A percentile compares a stretch with the other conserved stretches of the same genome.
phyloP scores from a whole-genome alignment of 30 jellyfish, hydroid and myxozoan genomes.

The Clytia hemisphaerica region DNA sequence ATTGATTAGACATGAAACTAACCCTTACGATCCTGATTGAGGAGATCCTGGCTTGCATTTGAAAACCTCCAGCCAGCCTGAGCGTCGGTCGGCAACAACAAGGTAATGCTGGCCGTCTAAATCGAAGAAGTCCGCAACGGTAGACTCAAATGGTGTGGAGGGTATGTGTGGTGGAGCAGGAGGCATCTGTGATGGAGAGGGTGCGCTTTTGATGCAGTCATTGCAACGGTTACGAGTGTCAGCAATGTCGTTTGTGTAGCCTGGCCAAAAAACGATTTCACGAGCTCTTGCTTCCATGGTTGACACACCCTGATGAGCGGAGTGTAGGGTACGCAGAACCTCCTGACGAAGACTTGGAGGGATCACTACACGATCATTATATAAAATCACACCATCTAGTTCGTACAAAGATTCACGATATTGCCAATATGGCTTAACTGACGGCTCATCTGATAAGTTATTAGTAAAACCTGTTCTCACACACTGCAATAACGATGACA shows the following conservation, averaged over 20 bases:
- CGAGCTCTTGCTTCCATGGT: slow-evolving; percentile 5
- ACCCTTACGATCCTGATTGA: background rate
- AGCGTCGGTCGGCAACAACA: background rate
- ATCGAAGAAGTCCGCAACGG: background rate
- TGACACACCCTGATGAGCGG: slow-evolving; percentile 20
- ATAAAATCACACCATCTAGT: background rate
- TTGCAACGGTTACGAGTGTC: background rate
- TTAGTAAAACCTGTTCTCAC: background rate
- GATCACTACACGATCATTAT: slow-evolving; percentile 1
- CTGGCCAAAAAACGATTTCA: slow-evolving; percentile 16
- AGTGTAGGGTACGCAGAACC: background rate
- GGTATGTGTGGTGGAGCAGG: background rate
- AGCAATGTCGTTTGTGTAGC: background rate
- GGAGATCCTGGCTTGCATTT: background rate
- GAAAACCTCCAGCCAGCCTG: background rate
- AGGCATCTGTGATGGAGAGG: background rate
- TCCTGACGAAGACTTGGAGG: slow-evolving; percentile 4
- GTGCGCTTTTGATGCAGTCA: background rate
- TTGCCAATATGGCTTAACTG: background rate
- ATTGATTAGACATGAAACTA: background rate
- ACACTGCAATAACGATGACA: background rate
- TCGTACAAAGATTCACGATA: background rate
- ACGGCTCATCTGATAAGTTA: background rate
- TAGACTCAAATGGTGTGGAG: slow-evolving; percentile 3
- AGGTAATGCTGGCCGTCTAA: slow-evolving; percentile 8